Conservation (phyloP, 92 coral and sea anemone genomes). For the Zoanthus solanderi region DNA sequence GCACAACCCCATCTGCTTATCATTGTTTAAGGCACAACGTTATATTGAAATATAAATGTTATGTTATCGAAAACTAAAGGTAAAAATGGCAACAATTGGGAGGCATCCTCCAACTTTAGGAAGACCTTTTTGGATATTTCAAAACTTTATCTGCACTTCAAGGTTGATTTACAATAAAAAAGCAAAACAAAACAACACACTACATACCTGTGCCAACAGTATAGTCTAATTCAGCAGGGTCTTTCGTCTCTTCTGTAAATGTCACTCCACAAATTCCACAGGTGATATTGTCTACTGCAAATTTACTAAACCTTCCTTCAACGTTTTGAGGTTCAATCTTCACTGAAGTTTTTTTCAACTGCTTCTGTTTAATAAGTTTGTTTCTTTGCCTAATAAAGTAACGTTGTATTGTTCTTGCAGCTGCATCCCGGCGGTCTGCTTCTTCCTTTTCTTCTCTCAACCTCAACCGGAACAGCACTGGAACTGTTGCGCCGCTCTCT, state of each 20-base stretch:
- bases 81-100: too few species aligned
- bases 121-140: neutral
- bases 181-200: neutral
- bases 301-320: constrained; percentile 62
- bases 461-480: neutral
- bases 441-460: constrained; percentile 23
- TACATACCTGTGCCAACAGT: constrained; percentile 16
- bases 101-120: neutral
- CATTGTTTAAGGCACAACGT: too few species aligned
- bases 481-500: constrained; percentile 19
- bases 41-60: too few species aligned
- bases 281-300: constrained; percentile 76
- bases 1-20: too few species aligned
- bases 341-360: neutral
- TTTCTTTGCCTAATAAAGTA: constrained; percentile 24
- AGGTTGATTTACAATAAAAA: neutral
- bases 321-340: neutral
- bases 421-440: constrained; percentile 37
- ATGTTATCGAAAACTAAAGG: too few species aligned
- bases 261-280: constrained; percentile 82
- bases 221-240: neutral
- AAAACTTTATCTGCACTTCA: neutral
- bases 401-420: constrained; percentile 37
- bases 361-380: neutral
- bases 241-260: constrained; percentile 24